Base-by-base conservation (phyloP, 2,113 vertebrate genomes). In the Leucopsar rothschildi region DNA sequence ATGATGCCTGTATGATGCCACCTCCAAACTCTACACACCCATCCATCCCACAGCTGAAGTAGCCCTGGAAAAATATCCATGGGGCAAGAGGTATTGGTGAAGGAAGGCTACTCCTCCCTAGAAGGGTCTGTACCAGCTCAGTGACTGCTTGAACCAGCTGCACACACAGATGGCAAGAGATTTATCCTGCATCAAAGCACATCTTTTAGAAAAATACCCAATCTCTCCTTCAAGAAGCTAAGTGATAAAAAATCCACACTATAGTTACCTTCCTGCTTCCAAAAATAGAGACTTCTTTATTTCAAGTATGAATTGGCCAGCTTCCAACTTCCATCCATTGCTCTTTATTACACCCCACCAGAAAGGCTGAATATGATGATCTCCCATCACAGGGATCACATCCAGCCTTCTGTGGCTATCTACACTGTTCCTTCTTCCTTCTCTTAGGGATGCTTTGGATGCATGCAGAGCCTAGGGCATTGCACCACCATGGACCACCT, bases 81-180 rank as follows among this genome's bases (percentile, higher is more conserved):
- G 50, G 28, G 15, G n/a, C 2, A 8, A 33, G 24, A 10, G 15
- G 42, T 8, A 16, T 21, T 0, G 1, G 29, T 40, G 70, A 49
- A 56, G 50, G 42, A 66, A 49, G 42, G 27, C 24, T 15, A 49
- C 35, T 85, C 6, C 29, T 75, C 35, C 70, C 24, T 24, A 29
- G 60, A 29, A 29, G 8, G 35, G 29, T 75, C 24, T 42, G 60
- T 25, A 50, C 16, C 70, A 66, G 50, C 35, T 59, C 53, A 19
- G 55, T 70, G 44, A 28, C 53, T 24, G 12, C 25, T 44, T 64
- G 44, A 76, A 12, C 11, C 44, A 83, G 25, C 52, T 83, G 63
- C 47, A 49, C 25, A 68, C 66, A 55, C 22, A 50, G 33, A 22
- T 2, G 4, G 17, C 39, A 53, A 27, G 37, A 42, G 13, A 44